Evolutionary conservation across 1,140 invertebrate genomes (phyloP).

Genomic region (Trichoplusia ni): DNA sequence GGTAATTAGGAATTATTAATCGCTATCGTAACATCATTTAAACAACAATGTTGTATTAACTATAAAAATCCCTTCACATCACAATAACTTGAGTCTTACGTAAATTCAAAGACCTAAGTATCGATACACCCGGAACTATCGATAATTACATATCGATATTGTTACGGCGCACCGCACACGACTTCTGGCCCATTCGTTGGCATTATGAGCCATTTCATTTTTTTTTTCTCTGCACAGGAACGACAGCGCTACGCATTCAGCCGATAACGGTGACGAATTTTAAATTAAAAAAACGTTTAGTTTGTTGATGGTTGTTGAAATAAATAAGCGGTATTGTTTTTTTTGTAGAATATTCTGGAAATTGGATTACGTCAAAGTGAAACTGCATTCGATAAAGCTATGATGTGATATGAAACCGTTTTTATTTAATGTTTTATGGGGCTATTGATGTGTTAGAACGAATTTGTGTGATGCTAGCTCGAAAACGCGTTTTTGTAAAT

Average conservation of each 20-base stretch:
- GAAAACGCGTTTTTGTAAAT: no score
- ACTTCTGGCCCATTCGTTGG: not conserved
- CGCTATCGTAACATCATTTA: no score
- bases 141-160: not conserved
- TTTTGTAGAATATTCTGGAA: no score
- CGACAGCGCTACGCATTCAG: not conserved
- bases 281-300: not conserved
- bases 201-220: conserved; percentile 1
- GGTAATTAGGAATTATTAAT: no score
- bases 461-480: no score
- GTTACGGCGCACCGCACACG: not conserved
- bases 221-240: not conserved
- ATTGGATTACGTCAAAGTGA: no score
- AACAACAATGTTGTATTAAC: no score
- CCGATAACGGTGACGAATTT: not conserved
- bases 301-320: not conserved
- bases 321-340: not conserved
- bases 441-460: no score
- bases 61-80: no score
- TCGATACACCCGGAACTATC: not conserved
- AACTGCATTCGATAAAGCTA: no score
- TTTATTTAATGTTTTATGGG: no score
- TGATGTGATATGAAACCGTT: no score
- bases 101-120: not conserved
- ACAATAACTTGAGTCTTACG: not conserved